Evolutionary conservation across 2,113 vertebrate species (phyloP), one percentile per base, ranked within the genome.

Genomic region (Hemicordylus capensis): DNA sequence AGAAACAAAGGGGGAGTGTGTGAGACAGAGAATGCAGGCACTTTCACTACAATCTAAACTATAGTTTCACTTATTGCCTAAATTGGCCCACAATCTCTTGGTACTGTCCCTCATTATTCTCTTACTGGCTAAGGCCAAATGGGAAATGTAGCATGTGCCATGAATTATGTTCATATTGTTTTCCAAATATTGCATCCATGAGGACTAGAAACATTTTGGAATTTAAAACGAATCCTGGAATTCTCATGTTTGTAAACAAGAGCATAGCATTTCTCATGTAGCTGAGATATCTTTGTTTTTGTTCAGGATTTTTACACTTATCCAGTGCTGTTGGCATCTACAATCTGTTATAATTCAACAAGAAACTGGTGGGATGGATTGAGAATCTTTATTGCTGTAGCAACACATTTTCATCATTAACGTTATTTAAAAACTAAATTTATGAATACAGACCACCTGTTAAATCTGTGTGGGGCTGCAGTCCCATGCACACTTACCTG

Each of bases 121-220:
- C 5, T 54, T 54, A 54, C 51, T 54, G 4, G 14, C 0, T 0
- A 0, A 9, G 1, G 31, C 46, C 64, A 61, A 12, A n/a, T 37
- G 26, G 2, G 0, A 77, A 80, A 2, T 28, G n/a, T n/a, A 28
- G 2, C 20, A 54, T 56, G 31, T 54, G 31, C 19, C 31, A 51
- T 34, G 48, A 76, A 54, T 37, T 20, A 76, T 34, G 24, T 72
- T 72, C 2, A 26, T 72, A 70, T 42, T 42, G 46, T n/a, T 34
- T 20, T 17, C 24, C 17, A 46, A 9, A 28, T 28, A 59, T 77
- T 39, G 20, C 22, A 15, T 22, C 34, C 20, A 59, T 14, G 34
- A 11, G 2, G 34, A 58, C 19, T 6, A 77, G 39, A 24, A 46
- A 11, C 6, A 64, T 19, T 44, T 8, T 9, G 59, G 42, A 9